These are phyloP conservation scores for Thalassoma bifasciatum DNA, from an alignment of 2,113 vertebrate genomes.

Conservation along the genomic window DNA sequence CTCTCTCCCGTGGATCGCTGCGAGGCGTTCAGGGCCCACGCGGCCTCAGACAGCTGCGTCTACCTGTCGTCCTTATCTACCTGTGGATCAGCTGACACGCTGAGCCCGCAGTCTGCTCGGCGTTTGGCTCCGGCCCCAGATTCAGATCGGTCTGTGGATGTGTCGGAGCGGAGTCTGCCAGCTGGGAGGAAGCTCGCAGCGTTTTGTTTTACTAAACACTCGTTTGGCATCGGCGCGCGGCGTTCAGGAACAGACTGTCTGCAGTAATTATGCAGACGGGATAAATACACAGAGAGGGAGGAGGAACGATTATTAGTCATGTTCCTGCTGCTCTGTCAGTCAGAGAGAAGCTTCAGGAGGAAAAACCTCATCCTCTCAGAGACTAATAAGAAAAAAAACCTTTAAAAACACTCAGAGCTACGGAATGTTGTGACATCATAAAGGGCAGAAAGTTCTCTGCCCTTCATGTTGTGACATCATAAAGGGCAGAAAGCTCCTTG, in stretches of 20 bases:
- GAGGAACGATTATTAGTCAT: no score
- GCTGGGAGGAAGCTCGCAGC: constrained; percentile 22
- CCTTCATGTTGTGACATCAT: no score
- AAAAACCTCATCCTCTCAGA: no score
- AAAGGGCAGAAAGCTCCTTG: no score
- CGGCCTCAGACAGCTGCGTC: neutral
- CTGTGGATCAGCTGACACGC: constrained; percentile 34
- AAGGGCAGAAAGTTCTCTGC: no score
- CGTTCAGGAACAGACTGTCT: neutral
- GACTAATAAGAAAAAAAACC: no score
- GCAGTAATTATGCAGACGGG: neutral
- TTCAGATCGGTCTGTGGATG: constrained; percentile 21
- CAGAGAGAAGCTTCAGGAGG: no score
- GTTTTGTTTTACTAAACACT: constrained; percentile 46
- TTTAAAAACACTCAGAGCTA: no score
- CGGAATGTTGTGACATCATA: no score
- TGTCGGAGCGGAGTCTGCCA: constrained; percentile 21
- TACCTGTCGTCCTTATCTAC: constrained; percentile 34
- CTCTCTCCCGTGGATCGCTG: neutral
- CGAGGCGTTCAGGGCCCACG: constrained; percentile 16
- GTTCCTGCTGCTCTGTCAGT: no score
- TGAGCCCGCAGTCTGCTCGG: constrained; percentile 17
- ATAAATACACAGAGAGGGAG: no score
- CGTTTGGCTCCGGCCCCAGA: constrained; percentile 28
- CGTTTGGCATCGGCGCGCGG: constrained; percentile 3